Conservation (phyloP, 2,797 vertebrate genomes). For the Rhodeus uyekii region DNA sequence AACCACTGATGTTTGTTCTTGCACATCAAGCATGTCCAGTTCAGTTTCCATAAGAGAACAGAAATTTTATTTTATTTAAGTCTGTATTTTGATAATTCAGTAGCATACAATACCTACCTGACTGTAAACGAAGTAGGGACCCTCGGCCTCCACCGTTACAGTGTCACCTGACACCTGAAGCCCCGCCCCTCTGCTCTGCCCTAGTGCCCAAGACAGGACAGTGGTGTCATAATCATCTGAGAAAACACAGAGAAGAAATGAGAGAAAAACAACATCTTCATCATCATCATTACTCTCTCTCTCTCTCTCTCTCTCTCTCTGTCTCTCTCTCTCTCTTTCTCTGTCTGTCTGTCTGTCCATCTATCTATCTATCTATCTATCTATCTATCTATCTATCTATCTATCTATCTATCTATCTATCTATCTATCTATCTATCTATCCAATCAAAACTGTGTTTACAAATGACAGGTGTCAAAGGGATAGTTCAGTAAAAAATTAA, state of each 20-base stretch:
- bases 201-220: conserved; percentile 54
- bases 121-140: conserved; percentile 63
- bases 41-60: not conserved
- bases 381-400: too few relatives aligned
- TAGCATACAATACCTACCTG: conserved; percentile 57
- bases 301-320: not conserved
- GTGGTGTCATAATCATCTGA: conserved; percentile 59
- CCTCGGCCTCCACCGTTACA: conserved; percentile 55
- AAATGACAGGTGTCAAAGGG: too few relatives aligned
- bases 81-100: not conserved
- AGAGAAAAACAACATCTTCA: not conserved
- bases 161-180: conserved; percentile 56
- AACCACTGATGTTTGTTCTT: not conserved
- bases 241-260: conserved; percentile 10
- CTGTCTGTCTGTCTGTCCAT: too few relatives aligned
- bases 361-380: too few relatives aligned
- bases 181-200: conserved; percentile 54
- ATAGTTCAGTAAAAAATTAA: too few relatives aligned
- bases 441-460: too few relatives aligned
- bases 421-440: too few relatives aligned
- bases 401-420: too few relatives aligned
- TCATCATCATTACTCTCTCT: not conserved
- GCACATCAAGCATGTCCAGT: not conserved
- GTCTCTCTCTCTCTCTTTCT: not conserved
- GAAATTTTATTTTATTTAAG: not conserved